These are phyloP conservation scores for Alauda arvensis DNA, from an alignment of 2,797 vertebrate genomes.

Conservation along the genomic window DNA sequence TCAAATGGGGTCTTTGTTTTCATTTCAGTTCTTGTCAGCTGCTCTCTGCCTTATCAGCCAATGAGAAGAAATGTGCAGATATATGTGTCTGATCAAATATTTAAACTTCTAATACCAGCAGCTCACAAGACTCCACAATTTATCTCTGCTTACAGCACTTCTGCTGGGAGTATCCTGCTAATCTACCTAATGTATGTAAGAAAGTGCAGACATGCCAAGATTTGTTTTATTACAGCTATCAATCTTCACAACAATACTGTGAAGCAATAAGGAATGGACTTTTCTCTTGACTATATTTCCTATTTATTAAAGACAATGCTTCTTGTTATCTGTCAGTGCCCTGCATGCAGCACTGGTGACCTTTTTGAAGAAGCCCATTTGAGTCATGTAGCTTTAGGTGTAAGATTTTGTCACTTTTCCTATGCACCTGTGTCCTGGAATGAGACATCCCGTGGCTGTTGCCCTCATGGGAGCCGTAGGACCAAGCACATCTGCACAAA, in stretches of 20 bases:
- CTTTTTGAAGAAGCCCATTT: not conserved
- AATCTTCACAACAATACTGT: not conserved
- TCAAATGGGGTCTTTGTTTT: not conserved
- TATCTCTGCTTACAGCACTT: conserved; percentile 28
- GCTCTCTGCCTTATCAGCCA: not conserved
- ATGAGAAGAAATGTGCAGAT: conserved; percentile 8
- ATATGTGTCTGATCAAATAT: conserved; percentile 42
- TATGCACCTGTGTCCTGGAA: rapidly evolving
- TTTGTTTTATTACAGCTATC: conserved; percentile 6
- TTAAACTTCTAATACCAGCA: conserved; percentile 39
- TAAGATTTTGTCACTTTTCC: not conserved
- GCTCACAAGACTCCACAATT: conserved; percentile 1
- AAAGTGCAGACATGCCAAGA: not conserved
- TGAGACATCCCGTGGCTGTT: not conserved
- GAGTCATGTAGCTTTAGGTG: not conserved
- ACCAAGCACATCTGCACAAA: not conserved
- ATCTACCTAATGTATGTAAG: conserved; percentile 24
- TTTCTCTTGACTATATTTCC: not conserved
- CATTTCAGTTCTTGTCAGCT: not conserved
- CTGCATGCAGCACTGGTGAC: not conserved
- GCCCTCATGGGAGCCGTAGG: not conserved
- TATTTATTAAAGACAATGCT: not conserved
- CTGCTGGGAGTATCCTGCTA: conserved; percentile 34
- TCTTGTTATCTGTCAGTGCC: not conserved
- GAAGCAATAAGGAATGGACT: not conserved